A percentile compares a stretch with the other conserved stretches of the same genome.
Conservation (phyloP, 2,888 invertebrate genomes). For the Macrostomum cliftonense region DNA sequence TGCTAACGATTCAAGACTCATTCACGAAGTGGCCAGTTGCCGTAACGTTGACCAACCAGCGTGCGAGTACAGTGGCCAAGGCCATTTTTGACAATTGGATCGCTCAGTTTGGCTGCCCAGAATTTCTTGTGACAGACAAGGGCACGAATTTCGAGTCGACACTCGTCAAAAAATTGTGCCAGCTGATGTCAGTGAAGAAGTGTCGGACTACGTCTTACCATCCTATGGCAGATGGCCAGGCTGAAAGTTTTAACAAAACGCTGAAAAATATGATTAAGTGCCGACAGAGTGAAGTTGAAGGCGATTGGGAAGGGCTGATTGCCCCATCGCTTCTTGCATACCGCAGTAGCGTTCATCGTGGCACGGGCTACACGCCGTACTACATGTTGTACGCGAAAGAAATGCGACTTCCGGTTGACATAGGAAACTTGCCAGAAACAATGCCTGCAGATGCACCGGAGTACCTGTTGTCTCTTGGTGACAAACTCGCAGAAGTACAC, state of each 20-base stretch:
- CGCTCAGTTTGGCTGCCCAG: conserved; percentile 13
- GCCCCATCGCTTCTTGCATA: conserved; percentile 11
- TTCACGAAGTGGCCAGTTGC: no score
- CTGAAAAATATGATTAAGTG: conserved; percentile 12
- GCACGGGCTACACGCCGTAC: conserved; percentile 13
- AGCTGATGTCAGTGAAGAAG: conserved; percentile 11
- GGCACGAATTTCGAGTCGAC: conserved; percentile 12
- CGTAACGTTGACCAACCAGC: no score
- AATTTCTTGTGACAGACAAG: conserved; percentile 10
- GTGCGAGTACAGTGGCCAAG: no score
- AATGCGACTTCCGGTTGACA: no score
- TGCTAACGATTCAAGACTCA: no score
- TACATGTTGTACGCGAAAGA: no score
- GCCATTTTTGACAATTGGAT: no score
- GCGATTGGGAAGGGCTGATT: conserved; percentile 13
- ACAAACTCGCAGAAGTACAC: no score
- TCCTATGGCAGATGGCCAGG: no score
- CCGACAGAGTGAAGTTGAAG: conserved; percentile 11
- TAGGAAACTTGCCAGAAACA: no score
- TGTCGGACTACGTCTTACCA: conserved; percentile 13
- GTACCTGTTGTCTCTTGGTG: no score
- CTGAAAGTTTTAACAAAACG: conserved; percentile 13
- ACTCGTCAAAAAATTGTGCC: conserved; percentile 10
- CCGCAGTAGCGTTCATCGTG: conserved; percentile 11
- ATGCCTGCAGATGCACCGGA: no score